Percentiles rank a stretch among this genome's conserved stretches.
These are phyloP conservation scores for Cottoperca gobio DNA, from an alignment of 2,797 vertebrate genomes.

Conservation along the genomic window DNA sequence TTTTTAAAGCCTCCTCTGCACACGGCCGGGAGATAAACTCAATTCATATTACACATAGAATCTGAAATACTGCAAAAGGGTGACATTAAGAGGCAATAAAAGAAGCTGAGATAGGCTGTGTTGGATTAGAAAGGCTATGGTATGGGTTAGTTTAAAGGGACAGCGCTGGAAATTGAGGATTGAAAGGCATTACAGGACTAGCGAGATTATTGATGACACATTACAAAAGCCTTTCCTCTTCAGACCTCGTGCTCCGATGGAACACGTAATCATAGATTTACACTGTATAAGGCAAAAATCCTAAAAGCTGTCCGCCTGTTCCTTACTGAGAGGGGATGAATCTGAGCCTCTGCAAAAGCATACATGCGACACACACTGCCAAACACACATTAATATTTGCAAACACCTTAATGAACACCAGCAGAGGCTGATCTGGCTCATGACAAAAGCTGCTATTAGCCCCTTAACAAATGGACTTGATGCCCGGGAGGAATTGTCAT, in stretches of 20 bases:
- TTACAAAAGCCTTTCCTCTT: constrained; percentile 56
- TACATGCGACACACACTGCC: constrained; percentile 11
- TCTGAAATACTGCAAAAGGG: constrained; percentile 19
- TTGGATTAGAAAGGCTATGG: constrained; percentile 45
- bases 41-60: constrained; percentile 32
- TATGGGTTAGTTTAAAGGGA: constrained; percentile 50
- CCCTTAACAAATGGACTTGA: constrained; percentile 32
- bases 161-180: constrained; percentile 62
- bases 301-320: constrained; percentile 47
- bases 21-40: constrained; percentile 31
- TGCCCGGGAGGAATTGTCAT: constrained; percentile 45
- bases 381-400: constrained; percentile 42
- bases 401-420: constrained; percentile 60
- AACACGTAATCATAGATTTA: constrained; percentile 76
- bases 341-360: constrained; percentile 39
- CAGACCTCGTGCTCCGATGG: constrained; percentile 41
- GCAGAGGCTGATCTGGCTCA: constrained; percentile 36
- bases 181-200: constrained; percentile 68
- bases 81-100: constrained; percentile 54
- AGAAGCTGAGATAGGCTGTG: constrained; percentile 32
- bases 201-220: constrained; percentile 74
- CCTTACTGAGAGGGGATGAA: constrained; percentile 45
- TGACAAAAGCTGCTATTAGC: constrained; percentile 60
- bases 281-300: constrained; percentile 68
- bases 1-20: constrained; percentile 37